A percentile compares a stretch with the other conserved stretches of the same genome.
These are phyloP conservation scores for Eretmochelys imbricata DNA, from an alignment of 2,113 vertebrate genomes.

Conservation along the genomic window DNA sequence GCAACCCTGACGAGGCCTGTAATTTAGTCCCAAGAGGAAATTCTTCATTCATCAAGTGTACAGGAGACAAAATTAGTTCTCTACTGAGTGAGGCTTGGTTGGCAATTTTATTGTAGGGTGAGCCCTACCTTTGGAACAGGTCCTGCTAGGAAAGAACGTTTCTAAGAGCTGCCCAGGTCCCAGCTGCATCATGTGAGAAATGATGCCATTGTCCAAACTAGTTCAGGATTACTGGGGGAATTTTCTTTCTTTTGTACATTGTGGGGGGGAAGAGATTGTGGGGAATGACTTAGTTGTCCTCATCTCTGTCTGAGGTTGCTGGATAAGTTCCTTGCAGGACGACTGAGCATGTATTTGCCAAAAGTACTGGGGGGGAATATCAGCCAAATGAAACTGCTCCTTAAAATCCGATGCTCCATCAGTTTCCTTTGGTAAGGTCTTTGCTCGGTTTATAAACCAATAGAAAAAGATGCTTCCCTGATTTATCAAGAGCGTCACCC, in stretches of 20 bases:
- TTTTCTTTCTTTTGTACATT: neutral
- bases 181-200: neutral
- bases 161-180: neutral
- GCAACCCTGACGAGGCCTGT: conserved; percentile 81
- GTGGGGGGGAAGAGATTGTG: neutral
- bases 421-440: neutral
- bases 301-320: neutral
- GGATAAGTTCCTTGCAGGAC: neutral
- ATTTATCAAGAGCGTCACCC: neutral
- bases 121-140: conserved; percentile 70
- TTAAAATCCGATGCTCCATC: neutral
- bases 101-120: conserved; percentile 64
- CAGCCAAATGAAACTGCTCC: neutral
- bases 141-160: conserved; percentile 17
- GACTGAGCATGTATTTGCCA: neutral
- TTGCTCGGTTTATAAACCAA: neutral
- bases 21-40: conserved; percentile 88
- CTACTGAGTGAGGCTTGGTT: conserved; percentile 68
- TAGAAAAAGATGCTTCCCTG: neutral
- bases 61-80: conserved; percentile 82
- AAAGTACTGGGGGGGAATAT: neutral
- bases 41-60: conserved; percentile 85
- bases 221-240: neutral
- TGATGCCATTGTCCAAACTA: neutral
- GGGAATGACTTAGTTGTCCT: neutral